These are phyloP conservation scores for Meles meles DNA, from an alignment of 2,113 vertebrate species.

Conservation along the genomic window DNA sequence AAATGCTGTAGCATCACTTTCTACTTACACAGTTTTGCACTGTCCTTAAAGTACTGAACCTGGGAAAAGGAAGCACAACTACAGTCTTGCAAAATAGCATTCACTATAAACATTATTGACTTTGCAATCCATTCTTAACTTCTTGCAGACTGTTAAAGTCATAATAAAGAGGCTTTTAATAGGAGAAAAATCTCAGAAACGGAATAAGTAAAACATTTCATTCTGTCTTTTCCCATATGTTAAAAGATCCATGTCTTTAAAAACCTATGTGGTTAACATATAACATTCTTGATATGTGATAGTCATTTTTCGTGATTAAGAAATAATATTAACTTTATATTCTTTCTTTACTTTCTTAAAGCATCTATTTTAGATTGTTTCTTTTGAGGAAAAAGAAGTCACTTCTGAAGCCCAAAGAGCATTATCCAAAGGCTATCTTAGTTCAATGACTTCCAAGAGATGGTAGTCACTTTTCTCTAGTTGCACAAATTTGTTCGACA, in stretches of 20 bases:
- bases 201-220: neutral
- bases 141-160: neutral
- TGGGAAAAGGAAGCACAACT: neutral
- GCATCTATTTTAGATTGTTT: neutral
- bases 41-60: neutral
- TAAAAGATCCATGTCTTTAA: neutral
- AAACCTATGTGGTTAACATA: neutral
- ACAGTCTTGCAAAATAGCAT: neutral
- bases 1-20: neutral
- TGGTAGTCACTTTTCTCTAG: slow-evolving; percentile 25
- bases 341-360: neutral
- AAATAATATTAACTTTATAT: slow-evolving; percentile 22
- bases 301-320: neutral
- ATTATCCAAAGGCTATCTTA: neutral
- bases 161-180: neutral
- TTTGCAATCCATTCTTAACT: neutral
- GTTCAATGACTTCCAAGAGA: neutral
- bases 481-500: slow-evolving; percentile 37
- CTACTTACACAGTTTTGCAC: neutral
- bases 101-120: neutral
- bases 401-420: neutral
- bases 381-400: neutral
- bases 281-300: neutral
- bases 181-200: neutral
- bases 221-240: neutral